Conservation (phyloP, 2,888 invertebrate species). For the Ophioninae sp. region DNA sequence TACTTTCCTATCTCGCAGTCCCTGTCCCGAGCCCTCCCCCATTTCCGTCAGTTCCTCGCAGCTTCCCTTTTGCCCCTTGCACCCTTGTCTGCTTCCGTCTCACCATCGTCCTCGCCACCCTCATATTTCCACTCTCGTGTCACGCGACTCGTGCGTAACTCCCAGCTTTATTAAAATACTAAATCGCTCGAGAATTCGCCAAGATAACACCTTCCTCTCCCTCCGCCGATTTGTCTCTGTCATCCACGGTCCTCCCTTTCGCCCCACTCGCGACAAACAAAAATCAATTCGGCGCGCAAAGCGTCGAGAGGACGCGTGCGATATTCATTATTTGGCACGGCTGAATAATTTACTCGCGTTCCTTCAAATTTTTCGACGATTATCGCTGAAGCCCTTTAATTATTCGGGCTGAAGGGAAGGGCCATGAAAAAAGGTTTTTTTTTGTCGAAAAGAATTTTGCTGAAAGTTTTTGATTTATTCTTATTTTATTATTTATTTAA, state of each 20-base stretch:
- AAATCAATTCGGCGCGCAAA: background rate
- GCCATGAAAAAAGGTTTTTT: background rate
- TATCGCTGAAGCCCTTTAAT: too few relatives aligned
- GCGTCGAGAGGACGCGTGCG: too few relatives aligned
- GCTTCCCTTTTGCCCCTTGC: slow-evolving; percentile 9
- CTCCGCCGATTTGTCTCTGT: slow-evolving; percentile 32
- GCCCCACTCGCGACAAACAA: background rate
- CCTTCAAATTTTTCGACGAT: too few relatives aligned
- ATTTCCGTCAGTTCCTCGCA: slow-evolving; percentile 21
- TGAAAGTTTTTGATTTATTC: too few relatives aligned
- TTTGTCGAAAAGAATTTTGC: background rate
- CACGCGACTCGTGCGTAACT: slow-evolving; percentile 59
- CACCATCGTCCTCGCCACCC: slow-evolving; percentile 2
- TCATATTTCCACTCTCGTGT: slow-evolving; percentile 24
- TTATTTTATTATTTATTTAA: too few relatives aligned
- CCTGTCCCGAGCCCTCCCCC: slow-evolving; percentile 24
- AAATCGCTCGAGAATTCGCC: slow-evolving; percentile 64
- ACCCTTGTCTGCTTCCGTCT: slow-evolving; percentile 14
- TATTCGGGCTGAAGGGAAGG: too few relatives aligned
- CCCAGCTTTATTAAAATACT: slow-evolving; percentile 70
- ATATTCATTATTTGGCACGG: too few relatives aligned
- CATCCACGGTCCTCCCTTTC: slow-evolving; percentile 19
- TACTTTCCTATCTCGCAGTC: slow-evolving; percentile 37
- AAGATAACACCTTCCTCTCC: slow-evolving; percentile 32
- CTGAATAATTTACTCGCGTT: too few relatives aligned